A percentile compares a stretch with the other conserved stretches of the same genome.
phyloP scores from a whole-genome alignment of 2,113 vertebrate genomes.

The Calonectris borealis region DNA sequence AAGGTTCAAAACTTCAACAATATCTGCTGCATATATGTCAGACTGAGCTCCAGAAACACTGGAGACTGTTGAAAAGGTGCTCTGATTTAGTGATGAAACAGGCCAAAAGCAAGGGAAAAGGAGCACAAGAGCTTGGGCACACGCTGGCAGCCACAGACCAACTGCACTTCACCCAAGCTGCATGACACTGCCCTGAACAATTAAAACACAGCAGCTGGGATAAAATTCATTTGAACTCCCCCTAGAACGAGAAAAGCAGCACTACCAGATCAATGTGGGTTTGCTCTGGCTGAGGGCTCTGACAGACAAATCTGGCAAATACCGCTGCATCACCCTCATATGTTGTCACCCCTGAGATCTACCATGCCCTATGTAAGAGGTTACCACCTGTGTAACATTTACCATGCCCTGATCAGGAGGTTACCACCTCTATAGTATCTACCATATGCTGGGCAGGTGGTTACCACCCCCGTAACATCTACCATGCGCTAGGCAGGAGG shows the following conservation, averaged over 20 bases:
- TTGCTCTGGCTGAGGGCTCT: neutral
- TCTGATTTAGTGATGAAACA: neutral
- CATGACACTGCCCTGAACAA: neutral
- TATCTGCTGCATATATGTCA: neutral
- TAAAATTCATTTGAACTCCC: neutral
- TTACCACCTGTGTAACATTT: neutral
- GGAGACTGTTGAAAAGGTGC: neutral
- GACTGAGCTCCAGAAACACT: neutral
- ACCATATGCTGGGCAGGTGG: neutral
- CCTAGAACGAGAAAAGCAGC: neutral
- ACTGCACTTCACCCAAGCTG: neutral
- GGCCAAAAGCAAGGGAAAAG: neutral
- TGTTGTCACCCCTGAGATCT: neutral
- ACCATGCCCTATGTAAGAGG: neutral
- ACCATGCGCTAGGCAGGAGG: neutral
- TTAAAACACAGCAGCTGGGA: neutral
- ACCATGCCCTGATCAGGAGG: neutral
- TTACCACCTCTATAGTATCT: neutral
- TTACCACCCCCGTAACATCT: neutral
- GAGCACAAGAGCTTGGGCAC: neutral
- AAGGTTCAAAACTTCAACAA: neutral
- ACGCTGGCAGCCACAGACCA: neutral
- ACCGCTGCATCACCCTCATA: rapidly evolving
- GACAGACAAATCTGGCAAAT: neutral
- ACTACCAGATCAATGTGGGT: neutral